A percentile compares a stretch with the other conserved stretches of the same genome.
phyloP scores from a whole-genome alignment of 2,888 invertebrate genomes.

The Zaprionus obscuricornis region DNA sequence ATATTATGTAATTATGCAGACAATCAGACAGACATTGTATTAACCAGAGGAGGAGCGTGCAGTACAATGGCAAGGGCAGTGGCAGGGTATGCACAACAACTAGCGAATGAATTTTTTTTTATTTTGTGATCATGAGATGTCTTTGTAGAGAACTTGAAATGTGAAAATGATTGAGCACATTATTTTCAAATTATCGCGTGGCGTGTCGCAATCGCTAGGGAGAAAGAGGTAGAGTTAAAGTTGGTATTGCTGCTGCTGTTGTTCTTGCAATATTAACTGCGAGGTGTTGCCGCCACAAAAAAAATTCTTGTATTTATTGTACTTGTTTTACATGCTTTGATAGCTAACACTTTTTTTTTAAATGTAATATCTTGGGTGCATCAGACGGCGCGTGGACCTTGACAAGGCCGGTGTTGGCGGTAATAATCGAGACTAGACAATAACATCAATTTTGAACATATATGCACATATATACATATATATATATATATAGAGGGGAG shows the following conservation, averaged over 20 bases:
- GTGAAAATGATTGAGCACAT: conserved; percentile 77
- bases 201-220: conserved; percentile 43
- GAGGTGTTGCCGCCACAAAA: neutral
- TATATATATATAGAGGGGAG: too few relatives aligned
- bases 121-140: conserved; percentile 36
- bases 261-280: too few relatives aligned
- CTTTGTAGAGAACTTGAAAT: conserved; percentile 50
- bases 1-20: conserved; percentile 77
- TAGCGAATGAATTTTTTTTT: too few relatives aligned
- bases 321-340: conserved; percentile 41
- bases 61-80: neutral
- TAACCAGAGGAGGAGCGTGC: neutral
- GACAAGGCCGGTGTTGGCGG: conserved; percentile 37
- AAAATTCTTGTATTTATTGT: conserved; percentile 11
- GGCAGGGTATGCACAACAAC: too few relatives aligned
- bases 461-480: too few relatives aligned
- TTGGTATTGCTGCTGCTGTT: conserved; percentile 22
- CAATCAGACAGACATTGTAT: conserved; percentile 54
- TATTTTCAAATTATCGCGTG: conserved; percentile 81
- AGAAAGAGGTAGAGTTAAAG: conserved; percentile 7
- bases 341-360: conserved; percentile 32
- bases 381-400: conserved; percentile 57
- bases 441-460: too few relatives aligned
- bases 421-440: neutral
- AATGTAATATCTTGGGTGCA: conserved; percentile 31